Percentiles rank a stretch among this genome's conserved stretches.
phyloP scores from a whole-genome alignment of 2,797 vertebrate species.

The Gadopsis marmoratus region DNA sequence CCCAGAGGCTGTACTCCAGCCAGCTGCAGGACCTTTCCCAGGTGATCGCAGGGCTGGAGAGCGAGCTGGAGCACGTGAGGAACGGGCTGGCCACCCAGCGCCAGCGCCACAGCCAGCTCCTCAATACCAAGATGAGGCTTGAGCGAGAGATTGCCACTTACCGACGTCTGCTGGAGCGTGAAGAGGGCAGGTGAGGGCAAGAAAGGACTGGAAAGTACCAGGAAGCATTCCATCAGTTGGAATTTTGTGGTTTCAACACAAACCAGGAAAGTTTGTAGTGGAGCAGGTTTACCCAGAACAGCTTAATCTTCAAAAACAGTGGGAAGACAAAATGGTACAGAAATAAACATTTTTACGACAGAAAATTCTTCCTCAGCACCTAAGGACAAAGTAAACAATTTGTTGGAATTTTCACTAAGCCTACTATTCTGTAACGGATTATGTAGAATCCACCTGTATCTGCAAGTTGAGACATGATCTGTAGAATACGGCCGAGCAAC shows the following conservation, averaged over 20 bases:
- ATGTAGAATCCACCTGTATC: neutral
- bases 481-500: neutral
- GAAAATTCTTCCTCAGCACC: neutral
- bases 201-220: neutral
- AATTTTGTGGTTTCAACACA: slow-evolving; percentile 13
- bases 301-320: neutral
- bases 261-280: slow-evolving; percentile 7
- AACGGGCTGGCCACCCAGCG: slow-evolving; percentile 90
- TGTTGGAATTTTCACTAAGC: slow-evolving; percentile 14
- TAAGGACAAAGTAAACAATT: slow-evolving; percentile 7
- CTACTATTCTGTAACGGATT: slow-evolving; percentile 24
- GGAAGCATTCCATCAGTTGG: neutral
- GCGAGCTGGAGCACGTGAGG: slow-evolving; percentile 91
- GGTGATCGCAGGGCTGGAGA: slow-evolving; percentile 90
- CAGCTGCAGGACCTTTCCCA: slow-evolving; percentile 90
- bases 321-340: neutral
- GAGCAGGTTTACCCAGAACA: neutral
- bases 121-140: slow-evolving; percentile 95
- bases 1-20: slow-evolving; percentile 89
- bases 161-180: slow-evolving; percentile 91
- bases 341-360: neutral
- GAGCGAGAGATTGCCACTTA: slow-evolving; percentile 95
- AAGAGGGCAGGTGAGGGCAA: slow-evolving; percentile 91
- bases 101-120: slow-evolving; percentile 90
- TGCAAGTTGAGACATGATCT: slow-evolving; percentile 29